phyloP scores from a whole-genome alignment of 2,113 vertebrate genomes.

The Pitta sordida region DNA sequence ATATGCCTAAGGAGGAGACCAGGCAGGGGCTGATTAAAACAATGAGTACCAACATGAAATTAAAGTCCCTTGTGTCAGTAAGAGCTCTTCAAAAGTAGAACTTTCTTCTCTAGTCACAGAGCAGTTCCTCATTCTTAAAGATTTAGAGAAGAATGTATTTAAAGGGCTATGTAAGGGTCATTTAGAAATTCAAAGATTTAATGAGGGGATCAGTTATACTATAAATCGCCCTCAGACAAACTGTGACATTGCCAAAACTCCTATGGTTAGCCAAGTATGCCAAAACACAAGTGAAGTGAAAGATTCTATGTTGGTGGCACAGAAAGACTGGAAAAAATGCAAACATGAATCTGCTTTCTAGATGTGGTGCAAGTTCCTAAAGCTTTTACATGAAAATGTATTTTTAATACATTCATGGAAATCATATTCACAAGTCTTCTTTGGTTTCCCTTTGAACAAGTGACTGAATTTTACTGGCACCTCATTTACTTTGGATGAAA shows the following conservation, averaged over 20 bases:
- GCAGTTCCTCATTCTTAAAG: neutral
- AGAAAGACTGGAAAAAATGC: neutral
- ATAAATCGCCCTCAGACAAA: neutral
- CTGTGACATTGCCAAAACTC: neutral
- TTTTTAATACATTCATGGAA: neutral
- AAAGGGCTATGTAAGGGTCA: neutral
- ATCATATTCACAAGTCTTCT: neutral
- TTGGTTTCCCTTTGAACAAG: neutral
- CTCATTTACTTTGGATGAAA: neutral
- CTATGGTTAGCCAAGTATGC: neutral
- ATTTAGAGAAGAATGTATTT: neutral
- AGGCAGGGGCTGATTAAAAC: neutral
- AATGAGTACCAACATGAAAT: neutral
- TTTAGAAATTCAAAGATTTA: neutral
- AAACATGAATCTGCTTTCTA: neutral
- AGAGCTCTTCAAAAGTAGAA: neutral
- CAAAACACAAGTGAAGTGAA: neutral
- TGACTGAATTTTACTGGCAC: neutral
- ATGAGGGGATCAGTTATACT: neutral
- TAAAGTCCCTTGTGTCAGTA: neutral
- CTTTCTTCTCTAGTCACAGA: neutral
- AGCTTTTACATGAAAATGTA: neutral
- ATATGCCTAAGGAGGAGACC: neutral
- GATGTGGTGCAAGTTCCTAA: neutral
- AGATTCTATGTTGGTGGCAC: neutral